Conservation (phyloP, 2,113 vertebrate species). For the Podarcis raffonei region DNA sequence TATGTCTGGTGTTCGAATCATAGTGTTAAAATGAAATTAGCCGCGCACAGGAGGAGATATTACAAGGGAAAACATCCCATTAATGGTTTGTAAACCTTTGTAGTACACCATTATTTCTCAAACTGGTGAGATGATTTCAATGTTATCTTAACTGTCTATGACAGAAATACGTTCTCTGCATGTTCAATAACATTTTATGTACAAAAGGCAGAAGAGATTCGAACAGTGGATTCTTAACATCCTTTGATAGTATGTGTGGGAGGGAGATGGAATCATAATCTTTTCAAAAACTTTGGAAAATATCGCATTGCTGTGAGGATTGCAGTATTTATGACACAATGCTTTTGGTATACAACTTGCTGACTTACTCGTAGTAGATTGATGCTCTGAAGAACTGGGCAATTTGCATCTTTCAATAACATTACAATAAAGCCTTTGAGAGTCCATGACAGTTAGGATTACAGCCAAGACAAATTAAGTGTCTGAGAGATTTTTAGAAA, state of each 20-base stretch:
- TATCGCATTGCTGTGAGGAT: not conserved
- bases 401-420: slow-evolving; percentile 41
- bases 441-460: slow-evolving; percentile 28
- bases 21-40: slow-evolving; percentile 63
- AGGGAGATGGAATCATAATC: not conserved
- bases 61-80: slow-evolving; percentile 42
- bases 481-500: slow-evolving; percentile 45
- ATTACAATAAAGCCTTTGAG: slow-evolving; percentile 37
- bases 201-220: slow-evolving; percentile 26
- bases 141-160: slow-evolving; percentile 24
- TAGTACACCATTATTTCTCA: slow-evolving; percentile 42
- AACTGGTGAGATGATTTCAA: slow-evolving; percentile 20
- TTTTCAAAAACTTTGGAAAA: slow-evolving; percentile 12
- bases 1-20: slow-evolving; percentile 45
- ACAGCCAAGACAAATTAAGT: slow-evolving; percentile 48
- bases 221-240: slow-evolving; percentile 6
- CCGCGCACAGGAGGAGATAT: slow-evolving; percentile 28
- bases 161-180: slow-evolving; percentile 21
- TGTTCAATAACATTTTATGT: slow-evolving; percentile 36
- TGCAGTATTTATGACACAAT: not conserved
- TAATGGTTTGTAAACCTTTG: slow-evolving; percentile 50
- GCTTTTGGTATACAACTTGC: not conserved
- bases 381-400: slow-evolving; percentile 12
- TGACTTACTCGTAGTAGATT: not conserved
- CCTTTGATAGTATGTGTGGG: not conserved